These are phyloP conservation scores for Andrena dorsata DNA, from an alignment of 2,888 invertebrate species.

Conservation along the genomic window DNA sequence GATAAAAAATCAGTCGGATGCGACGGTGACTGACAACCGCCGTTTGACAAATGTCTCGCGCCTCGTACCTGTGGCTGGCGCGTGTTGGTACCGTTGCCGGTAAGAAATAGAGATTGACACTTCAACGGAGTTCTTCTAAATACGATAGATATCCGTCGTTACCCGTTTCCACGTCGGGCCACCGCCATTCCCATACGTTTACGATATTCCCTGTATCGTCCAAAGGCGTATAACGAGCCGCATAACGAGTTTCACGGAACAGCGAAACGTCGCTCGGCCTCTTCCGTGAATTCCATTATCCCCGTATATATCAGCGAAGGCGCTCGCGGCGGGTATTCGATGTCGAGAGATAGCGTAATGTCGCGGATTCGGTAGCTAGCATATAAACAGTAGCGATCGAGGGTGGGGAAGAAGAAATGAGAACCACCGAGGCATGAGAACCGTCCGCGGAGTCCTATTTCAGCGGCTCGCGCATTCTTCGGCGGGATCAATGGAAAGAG, in stretches of 20 bases:
- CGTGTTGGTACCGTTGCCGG: no score
- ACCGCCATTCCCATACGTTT: background rate
- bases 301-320: constrained; percentile 32
- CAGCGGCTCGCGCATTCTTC: constrained; percentile 3
- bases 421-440: no score
- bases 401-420: no score
- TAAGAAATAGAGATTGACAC: no score
- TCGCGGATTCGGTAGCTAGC: no score
- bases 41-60: constrained; percentile 18
- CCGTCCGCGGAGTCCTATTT: constrained; percentile 29
- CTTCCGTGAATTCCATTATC: constrained; percentile 43
- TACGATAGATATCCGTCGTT: background rate
- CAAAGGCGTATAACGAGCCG: constrained; percentile 27
- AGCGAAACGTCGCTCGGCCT: constrained; percentile 27
- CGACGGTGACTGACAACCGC: background rate
- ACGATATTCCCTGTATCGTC: constrained; percentile 12
- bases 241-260: constrained; percentile 36
- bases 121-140: background rate
- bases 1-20: background rate
- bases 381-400: no score
- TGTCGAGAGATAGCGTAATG: no score
- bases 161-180: background rate
- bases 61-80: background rate
- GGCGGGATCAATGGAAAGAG: no score
- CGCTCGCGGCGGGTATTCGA: constrained; percentile 4